A percentile compares a stretch with the other conserved stretches of the same genome.
Conservation (phyloP, 2,797 vertebrate genomes). For the Syngnathus acus region DNA sequence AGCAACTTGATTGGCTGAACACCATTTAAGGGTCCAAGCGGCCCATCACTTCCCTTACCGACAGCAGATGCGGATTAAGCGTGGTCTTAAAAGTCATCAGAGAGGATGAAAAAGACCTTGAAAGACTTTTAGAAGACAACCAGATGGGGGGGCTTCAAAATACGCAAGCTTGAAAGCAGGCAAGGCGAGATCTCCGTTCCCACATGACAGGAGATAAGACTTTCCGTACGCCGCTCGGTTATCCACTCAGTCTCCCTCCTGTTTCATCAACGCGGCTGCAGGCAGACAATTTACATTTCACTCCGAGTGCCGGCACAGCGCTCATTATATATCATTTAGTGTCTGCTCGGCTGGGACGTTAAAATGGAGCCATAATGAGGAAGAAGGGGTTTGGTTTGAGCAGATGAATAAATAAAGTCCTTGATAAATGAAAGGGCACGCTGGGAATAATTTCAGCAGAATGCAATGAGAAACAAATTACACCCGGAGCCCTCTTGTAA, state of each 20-base stretch:
- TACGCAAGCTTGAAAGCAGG: conserved; percentile 13
- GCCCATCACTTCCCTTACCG: conserved; percentile 4
- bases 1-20: conserved; percentile 15
- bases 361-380: conserved; percentile 41
- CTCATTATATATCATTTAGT: conserved; percentile 54
- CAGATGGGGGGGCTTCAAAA: conserved; percentile 43
- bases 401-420: conserved; percentile 51
- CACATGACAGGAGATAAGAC: conserved; percentile 49
- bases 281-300: conserved; percentile 57
- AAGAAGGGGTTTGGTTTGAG: conserved; percentile 41
- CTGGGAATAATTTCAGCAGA: conserved; percentile 40
- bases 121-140: conserved; percentile 56
- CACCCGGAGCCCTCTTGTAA: conserved; percentile 51
- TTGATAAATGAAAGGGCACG: conserved; percentile 52
- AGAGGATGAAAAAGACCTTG: conserved; percentile 41
- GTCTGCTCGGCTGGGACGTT: conserved; percentile 38
- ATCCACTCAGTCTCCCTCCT: conserved; percentile 33
- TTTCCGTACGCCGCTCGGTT: conserved; percentile 42
- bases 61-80: conserved; percentile 24
- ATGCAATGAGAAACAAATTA: conserved; percentile 58
- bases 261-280: conserved; percentile 45
- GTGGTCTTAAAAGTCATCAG: conserved; percentile 13
- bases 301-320: conserved; percentile 26
- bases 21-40: conserved; percentile 20
- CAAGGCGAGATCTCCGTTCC: conserved; percentile 25